Base-by-base conservation (phyloP, 2,113 vertebrate species). In the Pardalotus punctatus region DNA sequence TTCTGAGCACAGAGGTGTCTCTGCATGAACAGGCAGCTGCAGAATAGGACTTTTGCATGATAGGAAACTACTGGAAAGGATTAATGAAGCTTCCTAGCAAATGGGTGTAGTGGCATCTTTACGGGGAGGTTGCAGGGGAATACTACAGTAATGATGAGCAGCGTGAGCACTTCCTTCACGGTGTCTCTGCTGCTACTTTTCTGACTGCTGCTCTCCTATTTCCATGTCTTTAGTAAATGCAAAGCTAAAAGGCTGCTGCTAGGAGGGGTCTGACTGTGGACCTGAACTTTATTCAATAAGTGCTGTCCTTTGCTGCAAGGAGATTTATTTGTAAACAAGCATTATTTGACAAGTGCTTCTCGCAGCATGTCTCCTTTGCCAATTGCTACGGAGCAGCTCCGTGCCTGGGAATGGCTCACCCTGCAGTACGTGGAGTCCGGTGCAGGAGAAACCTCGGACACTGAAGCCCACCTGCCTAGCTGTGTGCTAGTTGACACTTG, bases 241-340 rank as follows among this genome's bases (percentile, higher is more conserved):
- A 35, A 40, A 74, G 43, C 27, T 56, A 25, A 38, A 62, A 93
- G 85, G 25, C 67, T 54, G 85, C 71, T 89, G 33, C 45, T 92
- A 42, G 96, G 76, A 53, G 47, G 86, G 91, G 86, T 94, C 93
- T 95, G 82, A 73, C 93, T 71, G 77, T 40, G 62, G 86, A 95
- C 85, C 43, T 91, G 86, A 94, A 94, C 93, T 95, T 96, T 94
- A 82, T 28, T 96, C 87, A 78, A 16, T 95, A 91, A 83, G 79
- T 62, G 77, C 72, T 84, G 92, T 87, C 95, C 94, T 96, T 96
- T 25, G 5, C 91, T 94, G 91, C 81, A 77, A 65, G 67, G 85
- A 97, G 92, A 96, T 97, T 88, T 97, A 98, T 98, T 98, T 98
- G 97, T 97, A 98, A 98, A 98, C 96, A 98, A 90, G 95, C 58